phyloP scores from a whole-genome alignment of 2,113 vertebrate genomes.

The Centrocercus urophasianus region DNA sequence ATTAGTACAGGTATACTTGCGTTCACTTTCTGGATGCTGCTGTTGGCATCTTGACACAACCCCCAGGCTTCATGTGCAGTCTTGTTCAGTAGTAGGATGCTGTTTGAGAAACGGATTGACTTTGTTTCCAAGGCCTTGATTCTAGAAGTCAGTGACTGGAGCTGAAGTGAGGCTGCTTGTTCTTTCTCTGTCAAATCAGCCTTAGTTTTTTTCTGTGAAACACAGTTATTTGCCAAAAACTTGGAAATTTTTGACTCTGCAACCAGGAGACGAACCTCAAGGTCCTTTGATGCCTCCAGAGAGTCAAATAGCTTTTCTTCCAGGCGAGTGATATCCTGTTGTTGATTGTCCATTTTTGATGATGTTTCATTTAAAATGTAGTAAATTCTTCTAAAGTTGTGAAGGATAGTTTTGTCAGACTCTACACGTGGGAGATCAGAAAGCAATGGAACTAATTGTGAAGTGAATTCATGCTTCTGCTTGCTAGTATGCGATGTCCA shows the following conservation, averaged over 20 bases:
- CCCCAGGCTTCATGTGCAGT: slow-evolving; percentile 68
- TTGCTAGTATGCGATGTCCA: slow-evolving; percentile 36
- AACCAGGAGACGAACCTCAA: slow-evolving; percentile 69
- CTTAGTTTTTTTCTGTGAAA: slow-evolving; percentile 54
- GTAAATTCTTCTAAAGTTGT: slow-evolving; percentile 59
- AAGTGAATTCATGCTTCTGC: slow-evolving; percentile 15
- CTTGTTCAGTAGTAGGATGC: slow-evolving; percentile 76
- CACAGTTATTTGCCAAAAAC: slow-evolving; percentile 63
- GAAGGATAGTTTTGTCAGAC: background rate
- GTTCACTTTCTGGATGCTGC: slow-evolving; percentile 64
- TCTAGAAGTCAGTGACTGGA: slow-evolving; percentile 76
- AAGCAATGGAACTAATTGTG: slow-evolving; percentile 33
- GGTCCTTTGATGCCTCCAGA: slow-evolving; percentile 38
- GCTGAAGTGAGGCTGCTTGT: slow-evolving; percentile 48
- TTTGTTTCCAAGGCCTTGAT: slow-evolving; percentile 80
- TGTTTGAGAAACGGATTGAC: slow-evolving; percentile 69
- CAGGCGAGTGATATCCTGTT: slow-evolving; percentile 47
- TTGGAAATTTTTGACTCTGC: slow-evolving; percentile 78
- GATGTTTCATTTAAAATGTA: slow-evolving; percentile 68
- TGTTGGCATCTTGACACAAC: slow-evolving; percentile 63
- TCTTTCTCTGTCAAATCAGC: slow-evolving; percentile 53
- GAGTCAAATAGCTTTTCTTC: slow-evolving; percentile 58
- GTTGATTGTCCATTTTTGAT: slow-evolving; percentile 53
- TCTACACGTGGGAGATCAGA: background rate
- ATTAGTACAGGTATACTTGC: slow-evolving; percentile 60